These are phyloP conservation scores for Sycophila sp. DNA, from an alignment of 1,140 invertebrate species.

Conservation along the genomic window DNA sequence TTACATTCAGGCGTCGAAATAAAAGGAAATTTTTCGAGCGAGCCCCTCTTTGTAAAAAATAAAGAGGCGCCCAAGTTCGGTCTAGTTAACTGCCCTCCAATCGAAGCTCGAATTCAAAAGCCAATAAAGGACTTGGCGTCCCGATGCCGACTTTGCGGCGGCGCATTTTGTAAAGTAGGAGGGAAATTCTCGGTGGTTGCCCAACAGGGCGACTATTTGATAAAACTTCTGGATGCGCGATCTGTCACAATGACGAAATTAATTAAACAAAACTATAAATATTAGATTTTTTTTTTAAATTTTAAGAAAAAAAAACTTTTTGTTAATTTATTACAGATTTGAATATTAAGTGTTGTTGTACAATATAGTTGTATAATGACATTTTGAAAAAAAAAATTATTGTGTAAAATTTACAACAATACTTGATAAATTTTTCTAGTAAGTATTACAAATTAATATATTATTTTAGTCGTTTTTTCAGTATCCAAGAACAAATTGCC, in stretches of 20 bases:
- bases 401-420: no score
- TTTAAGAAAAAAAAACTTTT: no score
- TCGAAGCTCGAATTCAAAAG: background rate
- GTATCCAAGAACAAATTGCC: no score
- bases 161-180: slow-evolving; percentile 46
- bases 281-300: no score
- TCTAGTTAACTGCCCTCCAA: slow-evolving; percentile 9
- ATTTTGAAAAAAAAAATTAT: no score
- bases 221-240: background rate
- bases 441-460: no score
- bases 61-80: background rate
- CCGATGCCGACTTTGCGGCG: slow-evolving; percentile 52
- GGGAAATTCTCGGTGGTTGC: slow-evolving; percentile 39
- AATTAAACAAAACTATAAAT: no score
- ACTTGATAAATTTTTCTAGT: no score
- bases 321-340: no score
- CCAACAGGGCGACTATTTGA: background rate
- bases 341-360: no score
- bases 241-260: no score
- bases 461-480: no score
- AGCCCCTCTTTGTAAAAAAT: background rate
- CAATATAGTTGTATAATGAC: background rate
- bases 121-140: slow-evolving; percentile 18
- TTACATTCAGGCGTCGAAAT: background rate
- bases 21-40: background rate